Conservation (phyloP, 2,113 vertebrate species). For the Cyprinodon variegatus region DNA sequence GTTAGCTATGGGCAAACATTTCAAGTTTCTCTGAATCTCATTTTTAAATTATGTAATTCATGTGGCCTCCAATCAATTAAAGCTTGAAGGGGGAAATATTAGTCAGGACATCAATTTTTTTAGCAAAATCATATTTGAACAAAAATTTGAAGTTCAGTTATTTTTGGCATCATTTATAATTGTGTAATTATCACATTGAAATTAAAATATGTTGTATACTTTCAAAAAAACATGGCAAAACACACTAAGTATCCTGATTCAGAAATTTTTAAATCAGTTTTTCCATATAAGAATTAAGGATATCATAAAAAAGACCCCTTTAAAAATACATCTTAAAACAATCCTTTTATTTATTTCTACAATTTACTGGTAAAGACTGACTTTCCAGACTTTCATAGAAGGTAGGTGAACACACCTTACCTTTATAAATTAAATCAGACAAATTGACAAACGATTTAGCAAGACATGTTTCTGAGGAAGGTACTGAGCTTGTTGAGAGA, state of each 20-base stretch:
- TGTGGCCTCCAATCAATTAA: neutral
- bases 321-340: neutral
- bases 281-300: neutral
- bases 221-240: neutral
- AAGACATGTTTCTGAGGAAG: neutral
- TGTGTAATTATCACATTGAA: neutral
- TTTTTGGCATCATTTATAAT: too few species aligned
- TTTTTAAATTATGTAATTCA: conserved; percentile 36
- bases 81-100: neutral
- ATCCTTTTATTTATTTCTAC: neutral
- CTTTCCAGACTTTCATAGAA: neutral
- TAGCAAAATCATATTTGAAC: too few species aligned
- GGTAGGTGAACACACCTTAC: neutral
- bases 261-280: neutral
- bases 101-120: neutral
- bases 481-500: neutral
- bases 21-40: conserved; percentile 37
- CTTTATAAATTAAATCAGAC: neutral
- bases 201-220: neutral
- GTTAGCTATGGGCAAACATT: conserved; percentile 31
- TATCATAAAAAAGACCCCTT: neutral
- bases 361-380: neutral
- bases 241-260: too few species aligned
- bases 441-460: neutral
- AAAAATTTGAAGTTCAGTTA: too few species aligned